Evolutionary conservation across 1,140 invertebrate species (phyloP), one percentile per base, ranked within the genome.

Genomic region (Aporrectodea caliginosa): DNA sequence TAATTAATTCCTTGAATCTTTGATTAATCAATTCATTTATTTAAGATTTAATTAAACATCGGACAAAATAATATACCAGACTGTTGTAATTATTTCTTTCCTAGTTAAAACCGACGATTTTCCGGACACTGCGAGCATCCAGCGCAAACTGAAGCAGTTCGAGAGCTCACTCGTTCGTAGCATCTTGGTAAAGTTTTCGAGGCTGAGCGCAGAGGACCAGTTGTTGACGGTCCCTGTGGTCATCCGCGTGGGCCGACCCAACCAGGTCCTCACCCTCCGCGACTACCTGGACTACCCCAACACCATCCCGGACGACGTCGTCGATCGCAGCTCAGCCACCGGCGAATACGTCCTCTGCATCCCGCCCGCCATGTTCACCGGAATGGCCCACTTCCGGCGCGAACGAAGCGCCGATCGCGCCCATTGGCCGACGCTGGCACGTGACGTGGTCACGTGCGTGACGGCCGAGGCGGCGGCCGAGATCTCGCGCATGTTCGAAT

Each of bases 401-500:
- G 73, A 79, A 6, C 32, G 58, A 30, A 32, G 30, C 32, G 30
- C 33, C 35, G 73, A 79, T 35, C 22, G 30, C 70, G 58, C 73
- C 22, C 14, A 75, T n/a, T 79, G 78, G 78, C 32, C 73, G 71
- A 35, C 78, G 58, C 78, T 79, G 30, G 78, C 78, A n/a, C 29
- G 35, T 30, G 78, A 79, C 73, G 29, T 79, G 27, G 73, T 80
- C 68, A 77, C 30, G 58, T 80, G 75, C 75, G 71, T 80, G 35
- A 68, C 33, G 29, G 30, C 70, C 16, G 79, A 80, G 70, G 75
- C 75, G 29, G 79, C 75, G n/a, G 29, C 58, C 6, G 79, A 80
- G 32, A 29, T 80, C n/a, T n/a, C 75, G 69, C 58, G 75, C 16
- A 77, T 80, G 69, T 80, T 35, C 58, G 79, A 80, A 69, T 80